These are phyloP conservation scores for Actinostola sp. DNA, from an alignment of 92 coral and sea anemone species.

Conservation along the genomic window DNA sequence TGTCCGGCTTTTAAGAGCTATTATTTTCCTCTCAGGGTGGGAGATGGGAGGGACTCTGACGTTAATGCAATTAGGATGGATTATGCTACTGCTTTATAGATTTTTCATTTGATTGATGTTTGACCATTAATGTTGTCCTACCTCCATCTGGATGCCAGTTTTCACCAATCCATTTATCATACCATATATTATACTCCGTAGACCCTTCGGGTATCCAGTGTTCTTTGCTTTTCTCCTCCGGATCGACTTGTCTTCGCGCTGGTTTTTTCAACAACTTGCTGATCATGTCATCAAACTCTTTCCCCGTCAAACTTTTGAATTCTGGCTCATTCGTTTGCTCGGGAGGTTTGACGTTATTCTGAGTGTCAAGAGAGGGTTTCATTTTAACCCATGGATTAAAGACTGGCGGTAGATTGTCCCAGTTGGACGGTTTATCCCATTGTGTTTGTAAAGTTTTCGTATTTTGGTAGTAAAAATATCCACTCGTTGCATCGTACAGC, in stretches of 20 bases:
- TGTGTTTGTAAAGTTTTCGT: conserved; percentile 65
- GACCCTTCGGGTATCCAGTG: conserved; percentile 99
- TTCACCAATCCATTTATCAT: conserved; percentile 98
- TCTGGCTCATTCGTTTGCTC: conserved; percentile 11
- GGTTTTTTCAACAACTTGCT: conserved; percentile 60
- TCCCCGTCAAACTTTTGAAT: conserved; percentile 27
- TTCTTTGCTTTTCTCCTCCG: conserved; percentile 72
- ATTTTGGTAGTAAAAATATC: conserved; percentile 83
- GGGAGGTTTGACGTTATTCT: not conserved
- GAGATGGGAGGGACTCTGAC: too few relatives aligned
- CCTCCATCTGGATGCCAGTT: conserved; percentile 88
- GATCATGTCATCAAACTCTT: conserved; percentile 67
- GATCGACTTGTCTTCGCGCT: conserved; percentile 86
- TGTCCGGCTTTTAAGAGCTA: too few relatives aligned
- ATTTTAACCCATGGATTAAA: conserved; percentile 58
- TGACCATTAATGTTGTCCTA: not conserved
- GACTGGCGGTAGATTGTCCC: conserved; percentile 83
- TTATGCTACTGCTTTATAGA: too few relatives aligned
- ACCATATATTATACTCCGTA: conserved; percentile 97
- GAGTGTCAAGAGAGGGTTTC: not conserved
- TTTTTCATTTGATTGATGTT: not conserved
- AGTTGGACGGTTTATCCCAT: conserved; percentile 86
- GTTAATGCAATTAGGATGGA: too few relatives aligned
- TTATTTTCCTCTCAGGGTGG: too few relatives aligned
- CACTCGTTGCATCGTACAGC: conserved; percentile 72